These are phyloP conservation scores for Otocyon megalotis DNA, from an alignment of 2,113 vertebrate genomes.

Conservation along the genomic window DNA sequence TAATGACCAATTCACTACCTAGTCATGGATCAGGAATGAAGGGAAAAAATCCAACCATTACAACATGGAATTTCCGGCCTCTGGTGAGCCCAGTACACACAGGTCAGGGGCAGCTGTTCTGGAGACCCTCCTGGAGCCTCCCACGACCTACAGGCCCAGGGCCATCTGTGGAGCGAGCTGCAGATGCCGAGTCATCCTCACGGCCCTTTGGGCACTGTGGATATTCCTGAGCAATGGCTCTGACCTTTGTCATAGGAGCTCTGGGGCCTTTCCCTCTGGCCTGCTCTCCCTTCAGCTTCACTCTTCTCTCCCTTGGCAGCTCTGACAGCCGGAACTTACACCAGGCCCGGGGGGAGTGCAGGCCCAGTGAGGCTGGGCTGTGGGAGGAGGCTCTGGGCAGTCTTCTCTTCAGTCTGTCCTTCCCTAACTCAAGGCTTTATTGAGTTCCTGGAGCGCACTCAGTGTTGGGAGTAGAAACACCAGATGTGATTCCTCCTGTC, in stretches of 20 bases:
- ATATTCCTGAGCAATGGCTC: not conserved
- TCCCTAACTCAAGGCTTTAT: not conserved
- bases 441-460: not conserved
- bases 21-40: conserved; percentile 57
- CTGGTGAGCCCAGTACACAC: not conserved
- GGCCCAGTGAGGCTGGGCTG: not conserved
- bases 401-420: not conserved
- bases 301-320: not conserved
- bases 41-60: conserved; percentile 59
- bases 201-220: not conserved
- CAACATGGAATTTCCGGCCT: conserved; percentile 67
- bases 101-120: not conserved
- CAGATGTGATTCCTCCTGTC: not conserved
- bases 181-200: not conserved
- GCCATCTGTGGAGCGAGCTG: not conserved
- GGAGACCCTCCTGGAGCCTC: not conserved
- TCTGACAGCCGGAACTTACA: not conserved
- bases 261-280: not conserved
- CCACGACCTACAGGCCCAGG: not conserved
- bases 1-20: conserved; percentile 21
- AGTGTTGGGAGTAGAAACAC: not conserved
- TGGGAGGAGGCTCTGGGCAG: not conserved
- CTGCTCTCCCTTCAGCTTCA: not conserved
- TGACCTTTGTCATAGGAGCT: not conserved
- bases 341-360: not conserved